Percentiles rank a stretch among this genome's conserved stretches.
Conservation (phyloP, 2,888 invertebrate genomes). For the Hemaris fuciformis region DNA sequence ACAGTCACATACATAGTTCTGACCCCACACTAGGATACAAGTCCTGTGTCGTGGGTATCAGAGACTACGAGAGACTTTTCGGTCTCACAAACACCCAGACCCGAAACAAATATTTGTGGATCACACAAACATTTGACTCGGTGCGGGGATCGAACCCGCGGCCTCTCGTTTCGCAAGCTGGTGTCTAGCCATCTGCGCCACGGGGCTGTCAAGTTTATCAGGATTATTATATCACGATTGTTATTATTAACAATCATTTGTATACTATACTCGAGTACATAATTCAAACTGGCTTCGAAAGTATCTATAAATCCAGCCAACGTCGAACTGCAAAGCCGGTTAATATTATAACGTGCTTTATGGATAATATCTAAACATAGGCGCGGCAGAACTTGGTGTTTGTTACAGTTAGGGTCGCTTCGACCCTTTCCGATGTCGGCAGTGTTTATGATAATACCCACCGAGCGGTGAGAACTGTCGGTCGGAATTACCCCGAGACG, state of each 20-base stretch:
- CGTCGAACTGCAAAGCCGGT: background rate
- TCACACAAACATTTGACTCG: too few relatives aligned
- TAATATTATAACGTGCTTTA: conserved; percentile 1
- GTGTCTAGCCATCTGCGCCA: too few relatives aligned
- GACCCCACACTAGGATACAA: too few relatives aligned
- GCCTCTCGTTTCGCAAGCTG: too few relatives aligned
- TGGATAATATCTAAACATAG: background rate
- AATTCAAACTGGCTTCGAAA: background rate
- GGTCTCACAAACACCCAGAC: too few relatives aligned
- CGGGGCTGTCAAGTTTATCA: too few relatives aligned
- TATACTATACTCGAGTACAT: background rate
- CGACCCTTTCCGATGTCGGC: conserved; percentile 41
- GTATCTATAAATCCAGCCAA: background rate
- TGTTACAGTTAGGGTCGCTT: conserved; percentile 28
- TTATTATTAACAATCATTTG: background rate
- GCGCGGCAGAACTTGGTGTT: conserved; percentile 9
- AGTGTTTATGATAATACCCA: conserved; percentile 49
- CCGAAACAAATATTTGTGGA: too few relatives aligned
- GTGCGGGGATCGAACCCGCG: too few relatives aligned
- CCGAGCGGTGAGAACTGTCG: conserved; percentile 43
- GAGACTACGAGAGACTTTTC: too few relatives aligned
- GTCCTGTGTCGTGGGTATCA: too few relatives aligned
- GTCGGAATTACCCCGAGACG: conserved; percentile 41
- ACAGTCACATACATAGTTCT: too few relatives aligned
- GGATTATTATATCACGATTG: too few relatives aligned